Percentiles rank a stretch among this genome's conserved stretches.
Conservation (phyloP, 2,888 invertebrate genomes). For the Scrobipalpa costella region DNA sequence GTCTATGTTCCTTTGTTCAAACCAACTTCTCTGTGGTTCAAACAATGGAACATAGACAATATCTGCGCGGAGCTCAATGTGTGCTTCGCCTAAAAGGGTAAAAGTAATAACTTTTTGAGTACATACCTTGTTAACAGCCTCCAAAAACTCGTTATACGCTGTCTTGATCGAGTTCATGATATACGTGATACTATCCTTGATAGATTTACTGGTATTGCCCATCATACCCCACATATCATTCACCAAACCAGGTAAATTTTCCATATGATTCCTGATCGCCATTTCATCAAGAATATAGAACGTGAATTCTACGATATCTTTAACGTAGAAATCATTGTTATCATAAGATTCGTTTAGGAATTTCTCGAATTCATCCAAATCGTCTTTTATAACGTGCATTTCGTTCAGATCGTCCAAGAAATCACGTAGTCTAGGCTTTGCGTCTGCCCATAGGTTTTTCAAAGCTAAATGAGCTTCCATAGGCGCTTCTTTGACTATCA, state of each 20-base stretch:
- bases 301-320: slow-evolving; percentile 86
- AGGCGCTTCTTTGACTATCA: slow-evolving; percentile 77
- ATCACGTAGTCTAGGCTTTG: slow-evolving; percentile 84
- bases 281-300: slow-evolving; percentile 88
- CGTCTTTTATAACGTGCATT: slow-evolving; percentile 86
- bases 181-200: slow-evolving; percentile 88
- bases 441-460: slow-evolving; percentile 87
- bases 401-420: slow-evolving; percentile 88
- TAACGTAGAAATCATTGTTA: slow-evolving; percentile 91
- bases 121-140: slow-evolving; percentile 82
- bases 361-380: slow-evolving; percentile 84
- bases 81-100: too few species aligned
- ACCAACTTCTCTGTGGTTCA: too few species aligned
- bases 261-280: slow-evolving; percentile 87
- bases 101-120: not conserved
- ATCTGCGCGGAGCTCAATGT: too few species aligned
- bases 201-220: slow-evolving; percentile 91
- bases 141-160: slow-evolving; percentile 86
- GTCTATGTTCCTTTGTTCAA: too few species aligned
- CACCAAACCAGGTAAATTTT: slow-evolving; percentile 89
- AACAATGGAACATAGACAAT: too few species aligned
- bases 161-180: slow-evolving; percentile 86
- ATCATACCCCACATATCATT: slow-evolving; percentile 92
- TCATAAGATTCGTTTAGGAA: slow-evolving; percentile 90
- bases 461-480: slow-evolving; percentile 86